Conservation (phyloP, 2,888 invertebrate genomes). For the Rhorus exstirpatorius region DNA sequence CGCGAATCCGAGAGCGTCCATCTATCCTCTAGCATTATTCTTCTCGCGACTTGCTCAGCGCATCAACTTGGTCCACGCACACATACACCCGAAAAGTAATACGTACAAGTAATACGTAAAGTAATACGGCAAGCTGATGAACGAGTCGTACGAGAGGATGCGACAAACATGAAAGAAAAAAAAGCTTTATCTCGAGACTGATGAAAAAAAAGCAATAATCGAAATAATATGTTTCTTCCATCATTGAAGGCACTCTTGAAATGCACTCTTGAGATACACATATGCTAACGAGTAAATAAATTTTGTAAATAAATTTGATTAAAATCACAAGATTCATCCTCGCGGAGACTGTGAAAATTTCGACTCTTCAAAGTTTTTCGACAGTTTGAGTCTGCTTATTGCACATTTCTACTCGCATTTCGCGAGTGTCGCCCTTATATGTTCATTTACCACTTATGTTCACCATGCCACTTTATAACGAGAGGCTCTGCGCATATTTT, state of each 20-base stretch:
- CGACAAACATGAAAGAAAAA: constrained; percentile 23
- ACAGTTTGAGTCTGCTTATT: constrained; percentile 30
- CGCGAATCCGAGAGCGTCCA: constrained; percentile 62
- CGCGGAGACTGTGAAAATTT: constrained; percentile 25
- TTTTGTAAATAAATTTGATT: constrained; percentile 17
- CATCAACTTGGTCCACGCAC: constrained; percentile 1
- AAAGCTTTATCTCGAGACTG: neutral
- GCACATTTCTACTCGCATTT: constrained; percentile 17
- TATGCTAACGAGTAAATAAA: neutral
- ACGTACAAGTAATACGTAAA: constrained; percentile 17
- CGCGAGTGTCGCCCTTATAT: constrained; percentile 41
- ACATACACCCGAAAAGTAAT: constrained; percentile 2
- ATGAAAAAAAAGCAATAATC: constrained; percentile 53
- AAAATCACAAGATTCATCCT: constrained; percentile 3
- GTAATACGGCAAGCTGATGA: constrained; percentile 9
- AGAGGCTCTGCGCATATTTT: constrained; percentile 4
- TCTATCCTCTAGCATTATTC: constrained; percentile 67
- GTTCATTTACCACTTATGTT: constrained; percentile 59
- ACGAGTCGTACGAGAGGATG: constrained; percentile 23
- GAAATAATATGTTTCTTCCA: constrained; percentile 26
- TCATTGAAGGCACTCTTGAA: neutral
- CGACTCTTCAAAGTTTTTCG: constrained; percentile 7
- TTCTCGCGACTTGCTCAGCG: constrained; percentile 34
- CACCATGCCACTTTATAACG: constrained; percentile 11
- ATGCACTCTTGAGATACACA: neutral